Conservation (phyloP, 2,888 invertebrate species). For the Amphipyra tragopoginis region DNA sequence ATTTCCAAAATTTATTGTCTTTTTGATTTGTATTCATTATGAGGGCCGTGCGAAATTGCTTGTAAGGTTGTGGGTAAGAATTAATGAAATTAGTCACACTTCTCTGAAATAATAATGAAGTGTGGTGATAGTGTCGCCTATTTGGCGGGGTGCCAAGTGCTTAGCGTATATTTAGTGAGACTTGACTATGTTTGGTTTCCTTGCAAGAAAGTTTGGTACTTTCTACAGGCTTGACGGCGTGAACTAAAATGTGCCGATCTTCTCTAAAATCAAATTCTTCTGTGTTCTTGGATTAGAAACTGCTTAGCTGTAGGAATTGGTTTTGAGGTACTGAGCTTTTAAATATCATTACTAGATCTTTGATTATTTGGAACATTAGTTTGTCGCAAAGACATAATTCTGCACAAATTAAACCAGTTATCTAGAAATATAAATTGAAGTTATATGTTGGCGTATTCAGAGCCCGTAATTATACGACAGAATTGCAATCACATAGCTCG, state of each 20-base stretch:
- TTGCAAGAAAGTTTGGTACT: neutral
- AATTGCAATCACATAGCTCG: no score
- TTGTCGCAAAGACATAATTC: no score
- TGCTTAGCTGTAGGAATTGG: no score
- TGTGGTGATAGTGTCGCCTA: slow-evolving; percentile 4
- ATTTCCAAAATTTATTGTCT: slow-evolving; percentile 44
- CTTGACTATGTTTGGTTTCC: slow-evolving; percentile 2
- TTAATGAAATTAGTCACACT: slow-evolving; percentile 45
- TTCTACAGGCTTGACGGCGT: neutral
- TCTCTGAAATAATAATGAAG: slow-evolving; percentile 43
- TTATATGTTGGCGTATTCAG: no score
- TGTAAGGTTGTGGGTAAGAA: slow-evolving; percentile 38
- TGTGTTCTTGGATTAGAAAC: no score
- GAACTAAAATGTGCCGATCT: neutral
- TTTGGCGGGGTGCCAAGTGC: slow-evolving; percentile 26
- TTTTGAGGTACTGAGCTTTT: no score
- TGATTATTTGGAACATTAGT: no score
- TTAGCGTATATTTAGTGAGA: slow-evolving; percentile 4
- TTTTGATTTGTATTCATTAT: slow-evolving; percentile 48
- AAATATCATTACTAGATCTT: no score
- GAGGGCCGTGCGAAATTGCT: slow-evolving; percentile 42
- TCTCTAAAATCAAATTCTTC: neutral
- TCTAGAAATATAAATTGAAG: no score
- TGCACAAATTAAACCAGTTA: no score
- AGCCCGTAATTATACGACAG: no score